phyloP scores from a whole-genome alignment of 2,888 invertebrate species.

The Caenorhabditis doughertyi region DNA sequence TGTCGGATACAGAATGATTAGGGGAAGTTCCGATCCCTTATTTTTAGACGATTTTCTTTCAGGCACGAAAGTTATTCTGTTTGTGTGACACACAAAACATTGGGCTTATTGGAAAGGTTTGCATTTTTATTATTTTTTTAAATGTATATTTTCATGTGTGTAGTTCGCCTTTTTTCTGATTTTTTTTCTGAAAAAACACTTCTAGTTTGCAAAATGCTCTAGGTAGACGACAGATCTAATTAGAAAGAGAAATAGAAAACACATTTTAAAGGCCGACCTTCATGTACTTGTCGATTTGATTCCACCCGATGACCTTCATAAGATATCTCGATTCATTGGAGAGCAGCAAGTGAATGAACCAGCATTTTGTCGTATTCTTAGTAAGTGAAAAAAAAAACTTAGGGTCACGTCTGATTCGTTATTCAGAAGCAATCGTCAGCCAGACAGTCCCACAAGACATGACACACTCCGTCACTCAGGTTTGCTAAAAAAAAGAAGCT shows the following conservation, averaged over 20 bases:
- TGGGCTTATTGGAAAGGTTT: slow-evolving; percentile 66
- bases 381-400: slow-evolving; percentile 14
- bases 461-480: slow-evolving; percentile 28
- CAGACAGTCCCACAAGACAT: slow-evolving; percentile 42
- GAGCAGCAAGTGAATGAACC: slow-evolving; percentile 55
- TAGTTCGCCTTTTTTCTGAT: too few relatives aligned
- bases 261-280: slow-evolving; percentile 52
- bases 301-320: slow-evolving; percentile 48
- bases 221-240: too few relatives aligned
- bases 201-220: too few relatives aligned
- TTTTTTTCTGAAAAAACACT: too few relatives aligned
- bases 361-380: slow-evolving; percentile 64
- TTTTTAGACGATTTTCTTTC: slow-evolving; percentile 25
- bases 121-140: neutral
- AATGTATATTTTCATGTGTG: neutral
- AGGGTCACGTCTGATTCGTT: too few relatives aligned
- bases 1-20: slow-evolving; percentile 19
- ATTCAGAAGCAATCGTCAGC: slow-evolving; percentile 62
- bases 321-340: slow-evolving; percentile 48
- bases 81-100: slow-evolving; percentile 56
- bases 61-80: slow-evolving; percentile 64
- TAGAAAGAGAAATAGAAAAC: too few relatives aligned
- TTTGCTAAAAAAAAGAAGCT: neutral
- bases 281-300: slow-evolving; percentile 42
- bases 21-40: neutral